Conservation (phyloP, 2,888 invertebrate species). For the Oscheius sp. region DNA sequence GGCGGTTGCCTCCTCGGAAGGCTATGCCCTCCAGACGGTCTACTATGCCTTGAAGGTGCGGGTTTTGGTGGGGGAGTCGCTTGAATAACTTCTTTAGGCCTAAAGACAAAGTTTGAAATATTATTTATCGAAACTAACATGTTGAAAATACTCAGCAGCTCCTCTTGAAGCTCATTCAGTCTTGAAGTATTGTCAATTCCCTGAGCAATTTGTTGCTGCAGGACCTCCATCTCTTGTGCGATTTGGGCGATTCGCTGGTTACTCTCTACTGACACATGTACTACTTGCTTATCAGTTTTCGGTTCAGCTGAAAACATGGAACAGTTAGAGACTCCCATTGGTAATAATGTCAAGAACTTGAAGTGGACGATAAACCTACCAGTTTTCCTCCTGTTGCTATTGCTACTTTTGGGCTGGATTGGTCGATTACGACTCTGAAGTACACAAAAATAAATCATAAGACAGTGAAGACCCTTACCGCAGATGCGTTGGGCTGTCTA, state of each 20-base stretch:
- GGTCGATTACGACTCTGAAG: constrained; percentile 15
- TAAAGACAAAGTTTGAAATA: background rate
- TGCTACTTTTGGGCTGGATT: constrained; percentile 24
- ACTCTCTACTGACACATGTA: background rate
- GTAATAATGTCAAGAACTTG: too few relatives aligned
- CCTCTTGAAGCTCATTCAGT: background rate
- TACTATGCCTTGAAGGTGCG: background rate
- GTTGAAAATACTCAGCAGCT: constrained; percentile 5
- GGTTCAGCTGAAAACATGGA: too few relatives aligned
- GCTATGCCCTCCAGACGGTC: background rate
- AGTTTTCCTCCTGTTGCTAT: constrained; percentile 15
- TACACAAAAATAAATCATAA: background rate
- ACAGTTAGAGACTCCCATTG: too few relatives aligned
- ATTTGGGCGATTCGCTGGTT: background rate
- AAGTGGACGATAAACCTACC: background rate
- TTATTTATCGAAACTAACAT: background rate
- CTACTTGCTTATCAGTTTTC: too few relatives aligned
- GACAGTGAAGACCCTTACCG: background rate
- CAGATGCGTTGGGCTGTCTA: constrained; percentile 1
- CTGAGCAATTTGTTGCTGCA: background rate
- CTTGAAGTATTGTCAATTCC: background rate
- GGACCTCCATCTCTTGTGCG: background rate
- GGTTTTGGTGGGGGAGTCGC: constrained; percentile 3
- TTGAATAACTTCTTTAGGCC: background rate
- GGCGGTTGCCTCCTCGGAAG: background rate